Conservation (phyloP, 2,888 invertebrate genomes). For the Lasioglossum leucozonium region DNA sequence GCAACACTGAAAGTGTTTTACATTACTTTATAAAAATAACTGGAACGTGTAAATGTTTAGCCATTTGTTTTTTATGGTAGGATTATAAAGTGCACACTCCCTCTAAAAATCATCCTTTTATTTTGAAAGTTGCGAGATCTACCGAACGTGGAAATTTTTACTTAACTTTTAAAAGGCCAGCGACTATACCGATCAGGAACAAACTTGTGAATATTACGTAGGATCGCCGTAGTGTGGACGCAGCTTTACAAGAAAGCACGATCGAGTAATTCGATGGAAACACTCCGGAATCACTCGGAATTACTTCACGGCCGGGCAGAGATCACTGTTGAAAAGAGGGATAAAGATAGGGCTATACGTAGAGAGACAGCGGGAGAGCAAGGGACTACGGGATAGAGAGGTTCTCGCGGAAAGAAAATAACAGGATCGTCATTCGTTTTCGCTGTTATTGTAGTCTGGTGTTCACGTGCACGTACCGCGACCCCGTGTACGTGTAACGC, state of each 20-base stretch:
- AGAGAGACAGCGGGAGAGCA: background rate
- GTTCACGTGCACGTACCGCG: slow-evolving; percentile 22
- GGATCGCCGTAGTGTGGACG: background rate
- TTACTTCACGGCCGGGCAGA: slow-evolving; percentile 41
- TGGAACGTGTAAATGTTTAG: too few relatives aligned
- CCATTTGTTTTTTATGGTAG: too few relatives aligned
- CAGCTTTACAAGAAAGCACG: slow-evolving; percentile 38
- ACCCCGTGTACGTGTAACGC: slow-evolving; percentile 32
- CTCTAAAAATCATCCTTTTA: too few relatives aligned
- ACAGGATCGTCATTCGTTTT: slow-evolving; percentile 55
- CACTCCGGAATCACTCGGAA: slow-evolving; percentile 44
- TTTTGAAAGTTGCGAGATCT: too few relatives aligned
- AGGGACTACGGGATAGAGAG: background rate
- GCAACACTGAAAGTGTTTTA: background rate
- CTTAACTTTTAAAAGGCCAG: too few relatives aligned
- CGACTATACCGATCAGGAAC: too few relatives aligned
- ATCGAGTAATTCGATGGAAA: slow-evolving; percentile 38
- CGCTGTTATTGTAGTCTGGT: slow-evolving; percentile 49
- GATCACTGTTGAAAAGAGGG: slow-evolving; percentile 26
- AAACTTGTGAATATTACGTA: too few relatives aligned
- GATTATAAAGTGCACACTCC: too few relatives aligned
- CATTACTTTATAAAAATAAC: too few relatives aligned
- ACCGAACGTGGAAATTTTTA: too few relatives aligned
- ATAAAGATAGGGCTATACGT: too few relatives aligned
- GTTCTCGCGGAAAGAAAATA: slow-evolving; percentile 42